Evolutionary conservation across 2,888 invertebrate genomes (phyloP).

Genomic region (Tipula helvola): DNA sequence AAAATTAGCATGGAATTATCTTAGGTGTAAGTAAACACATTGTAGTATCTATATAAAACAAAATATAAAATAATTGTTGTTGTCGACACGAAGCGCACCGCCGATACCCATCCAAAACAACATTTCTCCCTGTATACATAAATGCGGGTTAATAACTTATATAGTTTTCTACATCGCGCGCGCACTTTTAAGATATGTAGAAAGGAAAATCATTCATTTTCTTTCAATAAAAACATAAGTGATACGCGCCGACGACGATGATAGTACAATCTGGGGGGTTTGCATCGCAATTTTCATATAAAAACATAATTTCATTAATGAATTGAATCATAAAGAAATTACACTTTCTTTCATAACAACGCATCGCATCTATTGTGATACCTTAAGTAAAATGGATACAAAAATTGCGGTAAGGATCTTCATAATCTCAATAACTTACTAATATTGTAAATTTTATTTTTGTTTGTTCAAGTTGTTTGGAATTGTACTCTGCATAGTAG

Average conservation of each 20-base stretch:
- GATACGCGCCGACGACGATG: background rate
- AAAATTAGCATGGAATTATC: background rate
- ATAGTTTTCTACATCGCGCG: background rate
- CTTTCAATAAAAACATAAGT: background rate
- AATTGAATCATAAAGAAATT: background rate
- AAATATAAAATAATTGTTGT: background rate
- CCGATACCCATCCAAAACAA: background rate
- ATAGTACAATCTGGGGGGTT: background rate
- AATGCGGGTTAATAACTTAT: background rate
- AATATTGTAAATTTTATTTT: background rate
- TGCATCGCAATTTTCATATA: background rate
- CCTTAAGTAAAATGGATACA: slow-evolving; percentile 9
- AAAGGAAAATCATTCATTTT: background rate
- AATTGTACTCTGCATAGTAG: background rate
- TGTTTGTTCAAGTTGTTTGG: background rate
- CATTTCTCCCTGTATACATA: background rate
- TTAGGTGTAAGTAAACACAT: background rate
- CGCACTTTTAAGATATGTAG: background rate
- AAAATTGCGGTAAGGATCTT: slow-evolving; percentile 9
- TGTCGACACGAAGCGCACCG: background rate
- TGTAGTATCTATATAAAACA: no score
- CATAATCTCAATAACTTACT: background rate
- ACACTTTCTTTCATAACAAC: background rate
- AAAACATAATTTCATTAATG: background rate
- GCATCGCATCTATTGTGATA: background rate